phyloP scores from a whole-genome alignment of 2,113 vertebrate species.

The Callospermophilus lateralis region DNA sequence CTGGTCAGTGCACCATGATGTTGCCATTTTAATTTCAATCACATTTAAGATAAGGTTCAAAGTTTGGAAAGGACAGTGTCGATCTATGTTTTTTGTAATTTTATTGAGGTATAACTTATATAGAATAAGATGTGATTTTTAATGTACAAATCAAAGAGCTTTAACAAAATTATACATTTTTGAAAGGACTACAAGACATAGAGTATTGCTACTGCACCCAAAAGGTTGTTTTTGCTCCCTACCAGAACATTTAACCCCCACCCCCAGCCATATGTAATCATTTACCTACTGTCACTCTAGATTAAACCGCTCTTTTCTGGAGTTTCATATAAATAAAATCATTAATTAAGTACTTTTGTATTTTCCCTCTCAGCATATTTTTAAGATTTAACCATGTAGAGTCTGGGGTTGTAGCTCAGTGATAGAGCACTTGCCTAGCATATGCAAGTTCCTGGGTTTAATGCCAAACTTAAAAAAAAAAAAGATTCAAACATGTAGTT shows the following conservation, averaged over 20 bases:
- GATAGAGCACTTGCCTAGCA: not conserved
- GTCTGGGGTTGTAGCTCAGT: not conserved
- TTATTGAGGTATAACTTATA: not conserved
- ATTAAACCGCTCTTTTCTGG: not conserved
- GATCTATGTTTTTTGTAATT: not conserved
- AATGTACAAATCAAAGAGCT: not conserved
- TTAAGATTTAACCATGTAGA: not conserved
- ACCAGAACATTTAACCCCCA: not conserved
- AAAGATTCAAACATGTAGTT: not conserved
- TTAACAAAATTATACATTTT: not conserved
- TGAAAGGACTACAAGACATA: not conserved
- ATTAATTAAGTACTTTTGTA: rapidly evolving
- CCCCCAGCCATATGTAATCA: not conserved
- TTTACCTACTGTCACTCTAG: not conserved
- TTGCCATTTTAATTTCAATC: not conserved
- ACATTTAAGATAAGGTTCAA: not conserved
- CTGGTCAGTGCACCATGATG: not conserved
- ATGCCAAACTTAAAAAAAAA: not conserved
- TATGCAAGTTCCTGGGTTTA: not conserved
- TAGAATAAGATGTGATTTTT: not conserved
- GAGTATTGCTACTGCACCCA: not conserved
- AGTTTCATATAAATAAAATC: not conserved
- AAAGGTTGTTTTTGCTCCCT: not conserved
- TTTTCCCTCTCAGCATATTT: not conserved
- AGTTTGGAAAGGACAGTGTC: not conserved